A percentile compares a stretch with the other conserved stretches of the same genome.
These are phyloP conservation scores for Oncorhynchus keta DNA, from an alignment of 2,113 vertebrate species.

Conservation along the genomic window DNA sequence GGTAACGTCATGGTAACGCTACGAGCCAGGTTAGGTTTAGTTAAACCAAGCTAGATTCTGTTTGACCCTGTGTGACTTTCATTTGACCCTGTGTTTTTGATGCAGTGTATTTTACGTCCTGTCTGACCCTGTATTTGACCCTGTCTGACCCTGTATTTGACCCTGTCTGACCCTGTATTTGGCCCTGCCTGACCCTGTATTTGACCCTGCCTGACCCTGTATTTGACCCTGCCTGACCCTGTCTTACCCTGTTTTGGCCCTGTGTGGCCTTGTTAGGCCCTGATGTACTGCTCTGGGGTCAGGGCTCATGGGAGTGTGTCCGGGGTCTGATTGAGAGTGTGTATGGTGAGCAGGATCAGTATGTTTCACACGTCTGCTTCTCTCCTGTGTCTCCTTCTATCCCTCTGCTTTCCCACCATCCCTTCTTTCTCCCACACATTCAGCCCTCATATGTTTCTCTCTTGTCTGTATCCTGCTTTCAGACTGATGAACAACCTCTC, in stretches of 20 bases:
- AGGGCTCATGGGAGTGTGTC: neutral
- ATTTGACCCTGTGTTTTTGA: neutral
- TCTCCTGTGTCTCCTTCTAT: neutral
- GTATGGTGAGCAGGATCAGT: neutral
- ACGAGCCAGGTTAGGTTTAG: too few species aligned
- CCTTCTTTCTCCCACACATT: neutral
- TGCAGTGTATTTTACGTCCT: too few species aligned
- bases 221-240: neutral
- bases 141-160: neutral
- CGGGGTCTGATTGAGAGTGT: neutral
- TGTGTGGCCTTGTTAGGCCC: neutral
- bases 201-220: neutral
- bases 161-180: neutral
- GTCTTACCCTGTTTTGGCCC: neutral
- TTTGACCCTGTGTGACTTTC: neutral
- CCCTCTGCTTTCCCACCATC: neutral
- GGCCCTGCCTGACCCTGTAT: neutral
- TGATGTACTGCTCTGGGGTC: neutral
- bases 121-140: too few species aligned
- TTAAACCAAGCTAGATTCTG: too few species aligned
- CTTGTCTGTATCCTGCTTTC: neutral
- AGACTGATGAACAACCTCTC: conserved; percentile 17
- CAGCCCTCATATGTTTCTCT: neutral
- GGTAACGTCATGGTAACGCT: too few species aligned
- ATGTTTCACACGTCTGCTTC: neutral